Percentiles rank a stretch among this genome's conserved stretches.
Conservation (phyloP, 2,888 invertebrate genomes). For the Timema podura region DNA sequence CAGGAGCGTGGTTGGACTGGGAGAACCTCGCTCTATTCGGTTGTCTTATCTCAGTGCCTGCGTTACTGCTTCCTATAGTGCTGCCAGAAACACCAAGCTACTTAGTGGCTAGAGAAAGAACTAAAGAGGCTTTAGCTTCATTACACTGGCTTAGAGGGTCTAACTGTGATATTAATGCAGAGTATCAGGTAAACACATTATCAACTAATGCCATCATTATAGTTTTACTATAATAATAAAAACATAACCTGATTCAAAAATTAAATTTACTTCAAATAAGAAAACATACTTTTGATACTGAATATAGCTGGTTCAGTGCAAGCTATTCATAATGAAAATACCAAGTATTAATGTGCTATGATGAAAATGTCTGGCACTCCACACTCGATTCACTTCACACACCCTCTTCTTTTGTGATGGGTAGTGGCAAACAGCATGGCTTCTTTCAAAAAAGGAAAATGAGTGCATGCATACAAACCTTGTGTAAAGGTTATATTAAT, state of each 20-base stretch:
- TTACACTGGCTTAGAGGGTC: slow-evolving; percentile 29
- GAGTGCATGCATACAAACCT: no score
- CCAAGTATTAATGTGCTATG: no score
- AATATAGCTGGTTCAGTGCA: no score
- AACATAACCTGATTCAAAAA: not conserved
- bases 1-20: slow-evolving; percentile 31
- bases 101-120: slow-evolving; percentile 25
- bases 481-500: no score
- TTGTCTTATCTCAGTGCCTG: slow-evolving; percentile 26
- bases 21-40: slow-evolving; percentile 30
- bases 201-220: no score
- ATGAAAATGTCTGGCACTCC: no score
- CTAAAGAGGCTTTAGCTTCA: slow-evolving; percentile 24
- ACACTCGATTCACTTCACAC: no score
- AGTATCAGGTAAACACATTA: slow-evolving; percentile 24
- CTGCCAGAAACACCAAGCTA: slow-evolving; percentile 30
- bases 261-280: not conserved
- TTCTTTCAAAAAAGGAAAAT: no score
- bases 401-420: no score
- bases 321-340: no score
- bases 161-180: slow-evolving; percentile 27
- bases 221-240: no score
- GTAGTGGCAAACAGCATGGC: no score
- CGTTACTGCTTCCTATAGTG: slow-evolving; percentile 27
- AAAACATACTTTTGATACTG: not conserved